Conservation (phyloP, 2,797 vertebrate genomes). For the Notolepis coatsorum region DNA sequence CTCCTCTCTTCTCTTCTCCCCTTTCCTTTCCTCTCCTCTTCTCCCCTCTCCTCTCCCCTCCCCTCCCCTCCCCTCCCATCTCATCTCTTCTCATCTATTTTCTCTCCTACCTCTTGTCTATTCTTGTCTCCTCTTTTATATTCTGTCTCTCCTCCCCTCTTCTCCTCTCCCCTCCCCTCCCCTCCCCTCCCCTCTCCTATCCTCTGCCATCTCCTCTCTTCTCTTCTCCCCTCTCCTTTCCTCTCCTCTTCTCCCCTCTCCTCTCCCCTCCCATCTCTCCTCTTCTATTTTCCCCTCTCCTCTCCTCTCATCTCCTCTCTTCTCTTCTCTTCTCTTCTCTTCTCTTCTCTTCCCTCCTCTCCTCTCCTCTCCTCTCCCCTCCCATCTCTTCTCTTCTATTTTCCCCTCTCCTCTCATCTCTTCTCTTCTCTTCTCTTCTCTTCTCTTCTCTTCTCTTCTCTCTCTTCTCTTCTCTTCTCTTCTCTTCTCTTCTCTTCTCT, state of each 20-base stretch:
- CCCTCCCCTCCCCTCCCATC: too few species aligned
- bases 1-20: too few species aligned
- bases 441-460: constrained; percentile 6
- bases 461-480: background rate
- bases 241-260: background rate
- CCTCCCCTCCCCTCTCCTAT: background rate
- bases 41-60: too few species aligned
- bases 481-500: too few species aligned
- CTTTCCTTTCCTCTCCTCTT: background rate
- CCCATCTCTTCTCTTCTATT: background rate
- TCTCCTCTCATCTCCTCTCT: constrained; percentile 8
- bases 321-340: constrained; percentile 44
- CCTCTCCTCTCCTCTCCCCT: background rate
- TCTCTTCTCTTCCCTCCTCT: background rate
- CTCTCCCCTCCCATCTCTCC: too few species aligned
- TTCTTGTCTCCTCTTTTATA: background rate
- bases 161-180: background rate
- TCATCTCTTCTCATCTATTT: constrained; percentile 22
- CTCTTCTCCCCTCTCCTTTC: constrained; percentile 7
- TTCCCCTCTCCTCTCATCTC: background rate
- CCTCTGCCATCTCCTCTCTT: too few species aligned
- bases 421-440: constrained; percentile 11
- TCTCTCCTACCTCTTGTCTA: constrained; percentile 43
- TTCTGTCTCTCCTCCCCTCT: background rate
- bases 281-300: constrained; percentile 46